Conservation (phyloP, 2,797 vertebrate genomes). For the Spondyliosoma cantharus region DNA sequence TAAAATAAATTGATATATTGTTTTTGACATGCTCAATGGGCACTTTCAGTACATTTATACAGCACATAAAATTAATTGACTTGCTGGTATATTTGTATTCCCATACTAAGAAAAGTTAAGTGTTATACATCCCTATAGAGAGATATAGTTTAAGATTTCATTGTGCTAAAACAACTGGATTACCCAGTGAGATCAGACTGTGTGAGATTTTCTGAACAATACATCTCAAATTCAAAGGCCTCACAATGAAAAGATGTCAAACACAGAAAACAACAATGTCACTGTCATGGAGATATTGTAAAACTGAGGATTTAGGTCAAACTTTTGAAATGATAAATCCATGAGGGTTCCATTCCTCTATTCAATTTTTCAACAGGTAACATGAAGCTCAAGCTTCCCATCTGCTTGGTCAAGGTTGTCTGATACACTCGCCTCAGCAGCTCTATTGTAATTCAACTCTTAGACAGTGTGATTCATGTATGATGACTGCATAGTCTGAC, state of each 20-base stretch:
- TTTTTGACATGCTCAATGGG: too few species aligned
- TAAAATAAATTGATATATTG: too few species aligned
- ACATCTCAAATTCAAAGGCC: conserved; percentile 5
- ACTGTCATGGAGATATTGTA: conserved; percentile 29
- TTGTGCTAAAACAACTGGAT: background rate
- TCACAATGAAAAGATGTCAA: conserved; percentile 9
- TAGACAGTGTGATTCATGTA: conserved; percentile 27
- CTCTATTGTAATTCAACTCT: conserved; percentile 35
- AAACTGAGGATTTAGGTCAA: conserved; percentile 24
- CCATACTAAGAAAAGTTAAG: too few species aligned
- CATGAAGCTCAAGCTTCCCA: conserved; percentile 33
- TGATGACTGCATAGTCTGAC: conserved; percentile 46
- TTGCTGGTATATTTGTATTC: background rate
- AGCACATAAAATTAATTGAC: background rate
- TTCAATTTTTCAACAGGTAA: conserved; percentile 61
- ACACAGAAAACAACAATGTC: conserved; percentile 25
- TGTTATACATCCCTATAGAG: conserved; percentile 7
- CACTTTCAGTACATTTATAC: too few species aligned
- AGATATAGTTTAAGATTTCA: background rate
- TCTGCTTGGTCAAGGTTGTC: conserved; percentile 23
- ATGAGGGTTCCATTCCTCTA: conserved; percentile 40
- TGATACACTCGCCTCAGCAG: conserved; percentile 21
- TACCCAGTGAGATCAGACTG: background rate
- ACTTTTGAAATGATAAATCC: conserved; percentile 43
- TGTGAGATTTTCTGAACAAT: conserved; percentile 1